These are phyloP conservation scores for Chamaetylas fuelleborni DNA, from an alignment of 2,113 vertebrate genomes.

Conservation along the genomic window DNA sequence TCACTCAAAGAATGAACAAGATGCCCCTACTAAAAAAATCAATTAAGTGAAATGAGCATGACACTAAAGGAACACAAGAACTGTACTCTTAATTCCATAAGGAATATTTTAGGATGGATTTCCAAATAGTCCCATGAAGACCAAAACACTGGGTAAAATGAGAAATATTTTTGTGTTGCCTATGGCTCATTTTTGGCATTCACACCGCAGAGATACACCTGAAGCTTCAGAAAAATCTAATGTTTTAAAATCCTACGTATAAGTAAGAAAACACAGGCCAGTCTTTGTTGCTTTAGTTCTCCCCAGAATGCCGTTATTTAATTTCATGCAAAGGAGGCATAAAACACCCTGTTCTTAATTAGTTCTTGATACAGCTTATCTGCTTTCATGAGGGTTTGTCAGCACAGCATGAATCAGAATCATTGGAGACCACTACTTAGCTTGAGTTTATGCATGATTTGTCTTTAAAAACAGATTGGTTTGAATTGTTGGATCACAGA, in stretches of 20 bases:
- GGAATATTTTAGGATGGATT: not conserved
- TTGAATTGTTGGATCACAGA: slow-evolving; percentile 17
- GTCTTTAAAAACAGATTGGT: slow-evolving; percentile 25
- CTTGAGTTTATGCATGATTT: slow-evolving; percentile 46
- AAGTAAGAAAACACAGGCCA: not conserved
- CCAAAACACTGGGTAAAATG: not conserved
- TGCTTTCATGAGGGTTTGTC: slow-evolving; percentile 50
- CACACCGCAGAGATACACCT: not conserved
- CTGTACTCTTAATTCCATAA: not conserved
- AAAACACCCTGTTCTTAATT: slow-evolving; percentile 51
- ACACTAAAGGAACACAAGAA: not conserved
- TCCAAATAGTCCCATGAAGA: not conserved
- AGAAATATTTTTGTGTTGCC: not conserved
- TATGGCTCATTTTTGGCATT: not conserved
- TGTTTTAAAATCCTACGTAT: not conserved
- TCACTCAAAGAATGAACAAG: not conserved
- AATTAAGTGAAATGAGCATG: not conserved
- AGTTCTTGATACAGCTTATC: slow-evolving; percentile 34
- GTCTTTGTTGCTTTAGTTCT: not conserved
- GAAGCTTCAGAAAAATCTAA: not conserved
- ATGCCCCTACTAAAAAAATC: not conserved
- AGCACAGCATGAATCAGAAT: slow-evolving; percentile 42
- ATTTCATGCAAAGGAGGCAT: slow-evolving; percentile 40
- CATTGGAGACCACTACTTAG: slow-evolving; percentile 8
- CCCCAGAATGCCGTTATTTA: not conserved